phyloP scores from a whole-genome alignment of 1,140 invertebrate genomes.

The Eriosoma lanigerum region DNA sequence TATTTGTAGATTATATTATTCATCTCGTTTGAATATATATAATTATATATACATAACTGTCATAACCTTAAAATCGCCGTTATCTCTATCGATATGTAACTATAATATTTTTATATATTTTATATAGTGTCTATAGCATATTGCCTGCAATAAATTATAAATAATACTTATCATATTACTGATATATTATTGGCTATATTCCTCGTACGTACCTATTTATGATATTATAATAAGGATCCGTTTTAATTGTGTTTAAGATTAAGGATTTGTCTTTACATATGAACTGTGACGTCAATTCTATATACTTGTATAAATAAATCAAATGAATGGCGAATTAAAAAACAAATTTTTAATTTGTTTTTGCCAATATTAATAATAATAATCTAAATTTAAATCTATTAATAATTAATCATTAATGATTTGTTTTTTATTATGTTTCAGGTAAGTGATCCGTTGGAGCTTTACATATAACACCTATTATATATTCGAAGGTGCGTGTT shows the following conservation, averaged over 20 bases:
- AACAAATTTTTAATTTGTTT: neutral
- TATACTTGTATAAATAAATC: neutral
- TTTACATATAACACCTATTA: neutral
- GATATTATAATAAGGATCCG: neutral
- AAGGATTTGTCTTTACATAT: neutral
- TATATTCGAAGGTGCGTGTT: neutral
- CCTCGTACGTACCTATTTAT: neutral
- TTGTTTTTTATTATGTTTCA: conserved; percentile 23
- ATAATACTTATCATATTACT: neutral
- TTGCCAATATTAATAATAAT: neutral
- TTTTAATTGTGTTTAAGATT: neutral
- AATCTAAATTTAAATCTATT: neutral
- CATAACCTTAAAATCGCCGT: conserved; percentile 4
- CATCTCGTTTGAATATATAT: neutral
- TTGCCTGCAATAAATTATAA: neutral
- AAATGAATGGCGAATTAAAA: neutral
- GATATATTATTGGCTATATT: neutral
- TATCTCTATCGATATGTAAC: no score
- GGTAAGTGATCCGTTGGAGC: neutral
- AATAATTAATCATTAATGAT: neutral
- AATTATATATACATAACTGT: neutral
- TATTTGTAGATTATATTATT: conserved; percentile 7
- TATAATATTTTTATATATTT: no score
- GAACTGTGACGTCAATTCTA: neutral
- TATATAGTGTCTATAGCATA: no score